Base-by-base conservation (phyloP, 2,888 invertebrate species). In the Chalcis sispes region DNA sequence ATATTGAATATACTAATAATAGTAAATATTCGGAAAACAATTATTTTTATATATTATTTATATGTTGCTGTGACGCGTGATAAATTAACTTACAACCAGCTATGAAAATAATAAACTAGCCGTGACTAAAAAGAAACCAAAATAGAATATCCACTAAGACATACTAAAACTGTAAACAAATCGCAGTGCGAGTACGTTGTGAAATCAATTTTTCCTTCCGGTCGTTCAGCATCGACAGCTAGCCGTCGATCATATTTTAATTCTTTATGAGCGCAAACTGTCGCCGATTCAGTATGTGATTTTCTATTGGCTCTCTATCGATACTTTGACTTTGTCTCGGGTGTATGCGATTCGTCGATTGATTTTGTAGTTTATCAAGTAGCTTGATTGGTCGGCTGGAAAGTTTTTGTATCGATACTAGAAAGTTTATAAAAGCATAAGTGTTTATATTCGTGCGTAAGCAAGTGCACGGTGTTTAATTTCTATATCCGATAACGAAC, bases 391-490 rank as follows among this genome's bases (percentile, higher is more conserved):
- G 56, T 69, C 54, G 56, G 56, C 58, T 48, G 32, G 62, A 69
- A 67, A 67, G 52, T 64, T 74, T 74, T 69, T 74, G 29, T 62
- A 54, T 32, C 32, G 50, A 69, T 62, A 74, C 69, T 74, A 69
- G 69, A 74, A 69, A 74, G 69, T 52, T 18, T 54, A n/a, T 23
- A 36, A 7, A 36, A n/a, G 29, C 18, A 18, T 18, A 50, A 59
- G n/a, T 59, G 20, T 46, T 8, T 18, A 46, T 3, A 18, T 52
- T 4, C 29, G n/a, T 4, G 18, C 36, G 5, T 10, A 36, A 32
- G 36, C 52, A 36, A 32, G 20, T 5, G 52, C 20, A 10, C 15
- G 20, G 40, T 40, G 23, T 69, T 74, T 74, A 62, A 74, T 74
- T 69, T 69, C 62, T 56, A 62, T 69, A 46, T 27, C 46, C 20